Base-by-base conservation (phyloP, 1,140 invertebrate species). In the Heliothis virescens region DNA sequence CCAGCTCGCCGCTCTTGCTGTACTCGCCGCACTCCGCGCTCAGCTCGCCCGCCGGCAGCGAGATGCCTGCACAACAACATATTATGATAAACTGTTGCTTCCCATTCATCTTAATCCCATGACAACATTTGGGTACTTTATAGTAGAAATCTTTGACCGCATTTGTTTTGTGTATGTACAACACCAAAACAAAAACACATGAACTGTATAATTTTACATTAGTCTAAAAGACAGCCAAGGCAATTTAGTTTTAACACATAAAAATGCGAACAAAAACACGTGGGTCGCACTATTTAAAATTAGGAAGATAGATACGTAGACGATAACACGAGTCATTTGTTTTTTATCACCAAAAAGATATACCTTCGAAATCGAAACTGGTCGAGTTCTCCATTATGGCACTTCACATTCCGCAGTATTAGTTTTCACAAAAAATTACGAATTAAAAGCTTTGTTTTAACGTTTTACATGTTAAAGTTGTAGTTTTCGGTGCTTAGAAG, bases 1-100 rank as follows among this genome's bases (percentile, higher is more conserved):
- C 95, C 75, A 95, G 83, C 65, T 89, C 88, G 41, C 87, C 88
- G 74, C 85, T 82, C 60, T 80, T 80, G 63, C 74, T 79, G 82
- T 86, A 87, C 76, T 90, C 89, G 34, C 82, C 85, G 79, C 87
- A 89, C 67, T 91, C 91, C 48, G 79, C 21, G 41, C 63, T 77
- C 69, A 79, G 48, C 71, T 87, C 90, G 29, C 50, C 16, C 18
- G 80, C 57, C 57, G 80, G 60, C 21, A 80, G 71, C 59, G 81
- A 73, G 21, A 80, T 65, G 2, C 81, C 84, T 86, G 29, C 47
- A 3, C 52, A 53, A 77, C 47, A 57, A 50, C 15, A 72, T 60
- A 55, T 53, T n/a, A 53, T 16, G 15, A 13, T 53, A n/a, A n/a
- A n/a, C 1, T n/a, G 16, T 5, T 1, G 52, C 15, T 15, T 3